Evolutionary conservation across 1,140 invertebrate genomes (phyloP).

Genomic region (Acromyrmex charruanus): DNA sequence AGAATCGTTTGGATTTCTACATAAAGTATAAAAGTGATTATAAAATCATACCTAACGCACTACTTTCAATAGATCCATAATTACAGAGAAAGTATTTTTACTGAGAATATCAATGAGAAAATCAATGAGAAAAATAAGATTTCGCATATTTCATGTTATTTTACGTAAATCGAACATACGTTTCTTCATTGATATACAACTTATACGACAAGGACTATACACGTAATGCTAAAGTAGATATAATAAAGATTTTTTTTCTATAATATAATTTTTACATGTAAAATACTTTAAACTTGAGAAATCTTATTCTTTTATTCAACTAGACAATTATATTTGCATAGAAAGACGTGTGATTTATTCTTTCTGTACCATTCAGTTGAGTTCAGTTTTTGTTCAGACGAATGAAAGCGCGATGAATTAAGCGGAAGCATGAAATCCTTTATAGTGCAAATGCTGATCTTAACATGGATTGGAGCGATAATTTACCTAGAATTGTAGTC

Average conservation of each 20-base stretch:
- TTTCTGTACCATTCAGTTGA: background rate
- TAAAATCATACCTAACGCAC: background rate
- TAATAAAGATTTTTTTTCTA: too few species aligned
- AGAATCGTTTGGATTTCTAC: background rate
- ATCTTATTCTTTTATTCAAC: slow-evolving; percentile 10
- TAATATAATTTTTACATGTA: background rate
- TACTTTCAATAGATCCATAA: background rate
- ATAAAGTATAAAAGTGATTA: slow-evolving; percentile 9
- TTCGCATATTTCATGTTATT: slow-evolving; percentile 19
- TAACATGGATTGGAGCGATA: background rate
- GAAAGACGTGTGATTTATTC: background rate
- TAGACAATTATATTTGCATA: background rate
- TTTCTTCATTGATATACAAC: background rate
- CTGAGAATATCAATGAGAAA: background rate
- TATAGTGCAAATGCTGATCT: slow-evolving; percentile 7
- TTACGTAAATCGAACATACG: background rate
- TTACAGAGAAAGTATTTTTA: background rate
- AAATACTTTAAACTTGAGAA: background rate
- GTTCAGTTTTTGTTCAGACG: background rate
- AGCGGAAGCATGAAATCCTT: background rate
- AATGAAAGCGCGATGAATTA: slow-evolving; percentile 2
- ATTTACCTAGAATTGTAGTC: slow-evolving; percentile 94
- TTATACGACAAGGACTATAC: background rate
- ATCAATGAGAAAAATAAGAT: slow-evolving; percentile 23
- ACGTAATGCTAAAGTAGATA: too few species aligned